Conservation (phyloP, 2,113 vertebrate species). For the Gyps fulvus region DNA sequence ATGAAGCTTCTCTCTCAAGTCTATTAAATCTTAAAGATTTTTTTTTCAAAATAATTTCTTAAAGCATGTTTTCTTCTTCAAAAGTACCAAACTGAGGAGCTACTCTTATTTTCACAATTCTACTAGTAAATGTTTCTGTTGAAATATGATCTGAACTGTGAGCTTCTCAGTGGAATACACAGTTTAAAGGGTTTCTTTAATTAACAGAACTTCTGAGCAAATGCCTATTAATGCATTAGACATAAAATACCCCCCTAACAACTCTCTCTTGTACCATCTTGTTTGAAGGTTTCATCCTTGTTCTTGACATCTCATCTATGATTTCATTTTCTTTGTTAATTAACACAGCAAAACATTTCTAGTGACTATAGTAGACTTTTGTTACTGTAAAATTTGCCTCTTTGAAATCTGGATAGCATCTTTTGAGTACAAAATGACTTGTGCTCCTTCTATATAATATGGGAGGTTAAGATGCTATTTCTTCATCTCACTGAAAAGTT, state of each 20-base stretch:
- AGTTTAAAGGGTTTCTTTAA: not conserved
- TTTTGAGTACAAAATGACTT: not conserved
- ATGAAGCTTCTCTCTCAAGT: not conserved
- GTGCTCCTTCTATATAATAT: too few species aligned
- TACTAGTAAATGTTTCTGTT: not conserved
- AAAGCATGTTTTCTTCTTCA: not conserved
- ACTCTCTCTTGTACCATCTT: not conserved
- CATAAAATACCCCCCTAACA: not conserved
- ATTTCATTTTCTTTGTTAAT: not conserved
- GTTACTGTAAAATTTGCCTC: not conserved
- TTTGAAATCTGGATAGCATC: not conserved
- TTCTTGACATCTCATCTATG: not conserved
- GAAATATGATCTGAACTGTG: not conserved
- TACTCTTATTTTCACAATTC: not conserved
- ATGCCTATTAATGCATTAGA: not conserved
- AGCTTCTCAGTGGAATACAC: not conserved
- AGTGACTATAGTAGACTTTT: not conserved
- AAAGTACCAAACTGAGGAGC: not conserved
- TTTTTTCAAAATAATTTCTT: not conserved
- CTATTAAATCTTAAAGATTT: not conserved
- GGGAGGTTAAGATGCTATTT: too few species aligned
- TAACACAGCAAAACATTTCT: not conserved
- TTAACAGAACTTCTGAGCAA: not conserved
- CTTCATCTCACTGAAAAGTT: too few species aligned
- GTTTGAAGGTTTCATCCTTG: not conserved